A percentile compares a stretch with the other conserved stretches of the same genome.
Evolutionary conservation across 1,140 invertebrate species (phyloP).

Genomic region (Caenorhabditis remanei): DNA sequence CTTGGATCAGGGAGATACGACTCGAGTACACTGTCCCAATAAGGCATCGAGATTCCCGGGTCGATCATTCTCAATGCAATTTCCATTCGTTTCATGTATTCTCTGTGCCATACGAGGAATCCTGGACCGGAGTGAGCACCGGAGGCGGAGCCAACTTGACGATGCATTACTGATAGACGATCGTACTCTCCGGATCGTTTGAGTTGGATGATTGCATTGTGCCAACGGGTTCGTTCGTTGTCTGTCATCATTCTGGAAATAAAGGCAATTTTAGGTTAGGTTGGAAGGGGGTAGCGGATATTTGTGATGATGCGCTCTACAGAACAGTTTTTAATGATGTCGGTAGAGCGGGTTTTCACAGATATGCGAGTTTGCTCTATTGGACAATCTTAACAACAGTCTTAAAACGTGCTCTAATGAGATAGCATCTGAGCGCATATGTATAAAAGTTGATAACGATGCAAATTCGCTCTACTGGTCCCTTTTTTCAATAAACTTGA

Average conservation of each 20-base stretch:
- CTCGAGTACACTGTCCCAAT: slow-evolving; percentile 79
- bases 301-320: too few relatives aligned
- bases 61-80: slow-evolving; percentile 72
- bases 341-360: too few relatives aligned
- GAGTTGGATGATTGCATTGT: slow-evolving; percentile 77
- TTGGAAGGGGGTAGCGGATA: too few relatives aligned
- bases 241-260: slow-evolving; percentile 76
- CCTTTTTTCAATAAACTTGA: too few relatives aligned
- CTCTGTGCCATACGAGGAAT: slow-evolving; percentile 76
- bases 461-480: too few relatives aligned
- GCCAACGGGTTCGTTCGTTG: slow-evolving; percentile 76
- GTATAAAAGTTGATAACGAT: too few relatives aligned
- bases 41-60: slow-evolving; percentile 77
- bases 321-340: too few relatives aligned
- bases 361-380: too few relatives aligned
- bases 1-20: slow-evolving; percentile 74
- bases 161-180: slow-evolving; percentile 71
- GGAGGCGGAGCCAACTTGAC: slow-evolving; percentile 73
- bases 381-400: too few relatives aligned
- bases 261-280: too few relatives aligned
- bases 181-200: slow-evolving; percentile 78
- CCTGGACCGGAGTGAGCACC: slow-evolving; percentile 75
- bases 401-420: too few relatives aligned
- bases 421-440: too few relatives aligned
- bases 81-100: slow-evolving; percentile 74